These are phyloP conservation scores for Lophura nycthemera DNA, from an alignment of 2,113 vertebrate species.

Conservation along the genomic window DNA sequence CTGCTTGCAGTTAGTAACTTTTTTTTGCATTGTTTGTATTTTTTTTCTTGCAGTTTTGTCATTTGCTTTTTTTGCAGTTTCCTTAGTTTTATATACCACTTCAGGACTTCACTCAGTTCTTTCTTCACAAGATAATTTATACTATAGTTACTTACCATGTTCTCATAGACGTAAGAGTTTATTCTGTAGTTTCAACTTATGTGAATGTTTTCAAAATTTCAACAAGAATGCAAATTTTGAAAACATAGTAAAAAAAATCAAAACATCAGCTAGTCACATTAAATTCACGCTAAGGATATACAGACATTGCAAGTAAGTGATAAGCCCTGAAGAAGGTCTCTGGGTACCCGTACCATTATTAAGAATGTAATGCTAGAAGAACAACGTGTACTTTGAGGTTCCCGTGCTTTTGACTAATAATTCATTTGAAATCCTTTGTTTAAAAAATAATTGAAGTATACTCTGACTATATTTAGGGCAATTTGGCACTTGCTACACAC, in stretches of 20 bases:
- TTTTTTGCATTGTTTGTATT: not conserved
- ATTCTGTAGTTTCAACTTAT: not conserved
- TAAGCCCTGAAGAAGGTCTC: not conserved
- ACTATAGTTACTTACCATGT: not conserved
- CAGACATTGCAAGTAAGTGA: not conserved
- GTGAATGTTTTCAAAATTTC: not conserved
- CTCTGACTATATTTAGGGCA: not conserved
- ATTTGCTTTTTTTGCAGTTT: not conserved
- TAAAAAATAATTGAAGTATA: not conserved
- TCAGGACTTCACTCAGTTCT: not conserved
- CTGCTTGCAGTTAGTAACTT: not conserved
- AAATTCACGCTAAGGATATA: not conserved
- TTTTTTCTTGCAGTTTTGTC: not conserved
- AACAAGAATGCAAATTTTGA: not conserved
- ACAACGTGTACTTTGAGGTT: accelerated
- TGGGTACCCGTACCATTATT: not conserved
- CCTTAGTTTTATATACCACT: not conserved
- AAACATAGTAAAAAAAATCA: not conserved
- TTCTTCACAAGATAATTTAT: not conserved
- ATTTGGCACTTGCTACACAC: not conserved
- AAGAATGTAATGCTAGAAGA: not conserved
- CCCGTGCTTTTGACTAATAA: not conserved
- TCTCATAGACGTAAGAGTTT: not conserved
- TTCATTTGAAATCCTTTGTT: not conserved
- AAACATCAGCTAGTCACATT: not conserved